These are phyloP conservation scores for Prochilodus magdalenae DNA, from an alignment of 2,113 vertebrate species.

Conservation along the genomic window DNA sequence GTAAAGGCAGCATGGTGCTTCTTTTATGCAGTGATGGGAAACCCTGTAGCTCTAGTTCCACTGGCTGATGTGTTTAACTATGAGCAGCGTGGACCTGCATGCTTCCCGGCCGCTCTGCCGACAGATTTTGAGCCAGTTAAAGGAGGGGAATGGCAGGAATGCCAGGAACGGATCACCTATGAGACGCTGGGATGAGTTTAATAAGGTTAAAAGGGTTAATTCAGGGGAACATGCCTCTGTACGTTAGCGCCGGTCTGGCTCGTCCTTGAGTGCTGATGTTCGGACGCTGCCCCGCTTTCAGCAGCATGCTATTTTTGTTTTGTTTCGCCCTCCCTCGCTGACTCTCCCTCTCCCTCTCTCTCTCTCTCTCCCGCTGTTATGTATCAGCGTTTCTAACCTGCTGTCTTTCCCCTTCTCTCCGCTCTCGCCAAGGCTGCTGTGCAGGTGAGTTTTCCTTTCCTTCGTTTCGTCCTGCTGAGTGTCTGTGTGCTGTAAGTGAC, in stretches of 20 bases:
- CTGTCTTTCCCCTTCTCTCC: conserved; percentile 55
- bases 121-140: too few relatives aligned
- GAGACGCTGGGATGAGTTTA: too few relatives aligned
- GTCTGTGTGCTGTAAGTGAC: conserved; percentile 35
- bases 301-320: conserved; percentile 51
- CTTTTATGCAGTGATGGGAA: too few relatives aligned
- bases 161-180: too few relatives aligned
- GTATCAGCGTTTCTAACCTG: conserved; percentile 64
- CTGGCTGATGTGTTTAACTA: too few relatives aligned
- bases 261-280: conserved; percentile 14
- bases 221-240: neutral
- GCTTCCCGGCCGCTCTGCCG: too few relatives aligned
- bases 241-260: too few relatives aligned
- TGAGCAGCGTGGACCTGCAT: too few relatives aligned
- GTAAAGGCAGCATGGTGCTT: too few relatives aligned
- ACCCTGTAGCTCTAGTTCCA: too few relatives aligned
- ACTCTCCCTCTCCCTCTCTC: conserved; percentile 56
- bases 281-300: neutral
- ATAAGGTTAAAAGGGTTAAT: too few relatives aligned
- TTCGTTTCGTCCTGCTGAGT: conserved; percentile 16
- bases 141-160: too few relatives aligned
- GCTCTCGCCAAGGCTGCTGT: conserved; percentile 83
- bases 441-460: conserved; percentile 84
- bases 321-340: conserved; percentile 32
- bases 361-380: neutral